Percentiles rank a stretch among this genome's conserved stretches.
Evolutionary conservation across 2,888 invertebrate species (phyloP).

Genomic region (Abscondita cerata): DNA sequence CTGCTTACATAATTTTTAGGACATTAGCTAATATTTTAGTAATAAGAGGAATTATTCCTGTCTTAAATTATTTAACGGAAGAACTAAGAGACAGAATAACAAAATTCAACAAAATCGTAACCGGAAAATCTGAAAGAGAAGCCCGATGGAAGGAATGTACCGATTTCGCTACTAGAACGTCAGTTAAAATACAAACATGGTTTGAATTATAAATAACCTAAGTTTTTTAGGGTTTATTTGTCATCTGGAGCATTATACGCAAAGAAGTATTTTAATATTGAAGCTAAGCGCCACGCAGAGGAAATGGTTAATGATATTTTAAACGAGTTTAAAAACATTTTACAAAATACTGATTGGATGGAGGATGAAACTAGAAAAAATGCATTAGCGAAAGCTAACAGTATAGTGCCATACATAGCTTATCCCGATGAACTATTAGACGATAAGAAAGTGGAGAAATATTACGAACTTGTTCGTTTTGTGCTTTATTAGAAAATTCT

Average conservation of each 20-base stretch:
- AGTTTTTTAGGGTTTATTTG: slow-evolving; percentile 49
- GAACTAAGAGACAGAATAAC: slow-evolving; percentile 75
- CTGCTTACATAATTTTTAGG: slow-evolving; percentile 51
- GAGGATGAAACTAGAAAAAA: slow-evolving; percentile 37
- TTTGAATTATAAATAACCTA: no score
- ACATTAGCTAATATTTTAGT: slow-evolving; percentile 84
- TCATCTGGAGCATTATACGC: slow-evolving; percentile 77
- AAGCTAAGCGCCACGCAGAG: slow-evolving; percentile 30
- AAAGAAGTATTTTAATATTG: slow-evolving; percentile 58
- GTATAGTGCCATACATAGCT: slow-evolving; percentile 40
- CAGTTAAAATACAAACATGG: not conserved
- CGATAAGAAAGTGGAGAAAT: slow-evolving; percentile 38
- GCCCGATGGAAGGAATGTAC: slow-evolving; percentile 85
- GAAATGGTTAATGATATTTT: slow-evolving; percentile 40
- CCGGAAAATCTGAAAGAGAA: slow-evolving; percentile 79
- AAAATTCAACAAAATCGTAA: slow-evolving; percentile 75
- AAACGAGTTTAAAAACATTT: slow-evolving; percentile 37
- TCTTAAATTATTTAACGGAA: slow-evolving; percentile 77
- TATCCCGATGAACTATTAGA: slow-evolving; percentile 45
- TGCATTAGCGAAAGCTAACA: slow-evolving; percentile 40
- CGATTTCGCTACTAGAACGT: slow-evolving; percentile 62
- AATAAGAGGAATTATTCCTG: slow-evolving; percentile 82
- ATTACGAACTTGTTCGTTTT: slow-evolving; percentile 54
- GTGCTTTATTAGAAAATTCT: no score
- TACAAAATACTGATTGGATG: slow-evolving; percentile 43